Percentiles rank a stretch among this genome's conserved stretches.
Conservation (phyloP, 1,140 invertebrate genomes). For the Venturia canescens region DNA sequence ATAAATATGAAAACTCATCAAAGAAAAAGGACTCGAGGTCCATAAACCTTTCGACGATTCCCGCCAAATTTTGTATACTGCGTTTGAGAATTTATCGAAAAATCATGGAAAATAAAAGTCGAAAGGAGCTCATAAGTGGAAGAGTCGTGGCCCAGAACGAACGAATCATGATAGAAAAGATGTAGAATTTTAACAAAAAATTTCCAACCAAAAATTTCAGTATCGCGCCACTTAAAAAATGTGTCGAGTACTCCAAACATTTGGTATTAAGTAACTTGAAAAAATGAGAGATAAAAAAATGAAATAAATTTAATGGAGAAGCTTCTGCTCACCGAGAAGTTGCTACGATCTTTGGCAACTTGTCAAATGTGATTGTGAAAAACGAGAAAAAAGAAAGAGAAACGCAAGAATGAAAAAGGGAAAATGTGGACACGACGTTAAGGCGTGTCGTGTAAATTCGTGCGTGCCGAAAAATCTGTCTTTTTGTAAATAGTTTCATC, state of each 20-base stretch:
- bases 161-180: neutral
- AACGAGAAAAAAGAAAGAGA: neutral
- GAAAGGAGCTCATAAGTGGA: neutral
- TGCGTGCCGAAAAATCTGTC: neutral
- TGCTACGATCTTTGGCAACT: neutral
- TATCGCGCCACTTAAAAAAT: neutral
- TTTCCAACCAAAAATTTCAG: neutral
- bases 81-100: neutral
- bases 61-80: neutral
- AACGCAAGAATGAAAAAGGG: neutral
- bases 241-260: neutral
- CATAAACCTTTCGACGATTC: neutral
- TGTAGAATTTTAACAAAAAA: neutral
- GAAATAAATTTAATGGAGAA: neutral
- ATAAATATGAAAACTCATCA: neutral
- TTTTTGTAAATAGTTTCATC: conserved; percentile 12
- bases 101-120: neutral
- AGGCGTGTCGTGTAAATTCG: neutral
- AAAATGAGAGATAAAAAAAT: conserved; percentile 7
- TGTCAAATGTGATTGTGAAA: neutral
- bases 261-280: neutral
- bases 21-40: neutral
- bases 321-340: neutral
- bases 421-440: neutral
- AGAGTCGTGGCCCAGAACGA: neutral